Base-by-base conservation (phyloP, 2,797 vertebrate species). In the Sebastes goodei region DNA sequence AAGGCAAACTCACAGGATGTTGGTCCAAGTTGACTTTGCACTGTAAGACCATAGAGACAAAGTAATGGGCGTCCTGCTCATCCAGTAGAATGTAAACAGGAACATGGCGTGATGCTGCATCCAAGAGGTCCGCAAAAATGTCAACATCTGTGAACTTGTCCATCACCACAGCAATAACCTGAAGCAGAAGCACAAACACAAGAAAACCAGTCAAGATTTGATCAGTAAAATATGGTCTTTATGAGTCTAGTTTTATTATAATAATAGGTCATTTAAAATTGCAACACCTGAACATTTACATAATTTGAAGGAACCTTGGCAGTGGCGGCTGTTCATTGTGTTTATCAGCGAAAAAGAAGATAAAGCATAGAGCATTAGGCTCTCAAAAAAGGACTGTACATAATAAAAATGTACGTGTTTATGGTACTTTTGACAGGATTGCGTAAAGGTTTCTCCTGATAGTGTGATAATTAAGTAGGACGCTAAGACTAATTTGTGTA, bases 111-210 rank as follows among this genome's bases (percentile, higher is more conserved):
- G 95, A 93, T 0, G 98, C 96, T 0, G 97, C 97, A 0, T 98
- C 97, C 89, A 99, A 75, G 52, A 99, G 96, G 77, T 99, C 99
- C 0, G 93, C 74, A 35, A 99, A 97, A 86, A 99, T 95, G 87
- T 99, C 98, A 77, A 99, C 95, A 0, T 99, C 99, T 0, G 99
- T 99, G 89, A 99, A 99, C 68, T 95, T 90, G 85, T 99, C 99
- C 99, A 99, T 99, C 84, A 98, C 98, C 33, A 99, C 95, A 2
- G 97, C 99, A 70, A 99, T 97, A 72, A 99, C 98, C 99, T 99
- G 83, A 2, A 55, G 30, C 42, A 77, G 49, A 88, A 55, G 74
- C 55, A 27, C 53, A 87, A 78, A 78, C 6, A 74, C 57, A 66
- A 63, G 8, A 14, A 23, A 3, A 6, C 62, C 29, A 59, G 25